Percentiles rank a stretch among this genome's conserved stretches.
Evolutionary conservation across 2,888 invertebrate species (phyloP).

Genomic region (Pterobdella sp.): DNA sequence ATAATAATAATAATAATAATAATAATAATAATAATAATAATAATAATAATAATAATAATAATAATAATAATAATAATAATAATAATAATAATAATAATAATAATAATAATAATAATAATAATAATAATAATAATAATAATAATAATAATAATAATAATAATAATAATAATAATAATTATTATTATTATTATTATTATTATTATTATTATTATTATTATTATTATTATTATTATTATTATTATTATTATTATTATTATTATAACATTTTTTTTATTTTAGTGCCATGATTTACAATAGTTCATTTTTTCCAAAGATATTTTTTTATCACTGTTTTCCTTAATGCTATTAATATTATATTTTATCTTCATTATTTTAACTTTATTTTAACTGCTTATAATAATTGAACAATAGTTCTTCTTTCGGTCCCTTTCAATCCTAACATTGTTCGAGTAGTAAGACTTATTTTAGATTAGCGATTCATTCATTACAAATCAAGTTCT

Average conservation of each 20-base stretch:
- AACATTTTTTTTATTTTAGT: not conserved
- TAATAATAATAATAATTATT: conserved; percentile 8
- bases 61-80: not conserved
- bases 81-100: conserved; percentile 11
- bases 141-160: not conserved
- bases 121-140: conserved; percentile 6
- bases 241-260: not conserved
- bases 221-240: not conserved
- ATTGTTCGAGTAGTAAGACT: too few species aligned
- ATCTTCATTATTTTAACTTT: too few species aligned
- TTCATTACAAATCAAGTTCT: too few species aligned
- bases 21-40: not conserved
- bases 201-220: not conserved
- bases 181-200: not conserved
- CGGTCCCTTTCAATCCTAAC: too few species aligned
- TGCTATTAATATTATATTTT: too few species aligned
- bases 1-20: not conserved
- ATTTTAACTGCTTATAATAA: too few species aligned
- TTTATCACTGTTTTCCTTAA: too few species aligned
- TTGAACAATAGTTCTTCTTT: too few species aligned
- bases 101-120: conserved; percentile 13
- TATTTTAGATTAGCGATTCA: too few species aligned
- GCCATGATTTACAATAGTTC: not conserved
- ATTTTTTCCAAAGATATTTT: too few species aligned
- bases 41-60: not conserved